A percentile compares a stretch with the other conserved stretches of the same genome.
Conservation (phyloP, 30 jellyfish, hydroid and myxozoan genomes). For the Aurelia aurita complex sp. Pacific region DNA sequence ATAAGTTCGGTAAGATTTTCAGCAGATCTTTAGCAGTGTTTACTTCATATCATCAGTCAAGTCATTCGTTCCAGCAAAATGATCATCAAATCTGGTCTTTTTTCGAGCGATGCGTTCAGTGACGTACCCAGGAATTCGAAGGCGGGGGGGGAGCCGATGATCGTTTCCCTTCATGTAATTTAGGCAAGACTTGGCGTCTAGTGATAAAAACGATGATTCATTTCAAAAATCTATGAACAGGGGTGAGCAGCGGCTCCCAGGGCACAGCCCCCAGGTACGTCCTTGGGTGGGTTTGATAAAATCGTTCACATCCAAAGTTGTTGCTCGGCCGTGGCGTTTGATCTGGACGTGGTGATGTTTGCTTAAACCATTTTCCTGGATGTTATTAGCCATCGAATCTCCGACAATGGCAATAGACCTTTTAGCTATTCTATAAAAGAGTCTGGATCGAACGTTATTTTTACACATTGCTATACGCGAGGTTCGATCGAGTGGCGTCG, state of each 20-base stretch:
- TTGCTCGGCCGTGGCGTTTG: conserved; percentile 1
- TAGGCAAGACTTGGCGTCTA: too few relatives aligned
- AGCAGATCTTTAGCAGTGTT: neutral
- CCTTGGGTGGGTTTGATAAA: neutral
- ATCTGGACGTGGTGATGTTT: conserved; percentile 12
- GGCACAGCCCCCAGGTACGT: too few relatives aligned
- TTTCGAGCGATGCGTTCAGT: neutral
- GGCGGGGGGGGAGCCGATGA: too few relatives aligned
- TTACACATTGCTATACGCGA: too few relatives aligned
- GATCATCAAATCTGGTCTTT: conserved; percentile 10
- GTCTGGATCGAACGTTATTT: too few relatives aligned
- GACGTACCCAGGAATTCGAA: too few relatives aligned
- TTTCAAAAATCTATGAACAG: too few relatives aligned
- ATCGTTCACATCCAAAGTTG: conserved; percentile 7
- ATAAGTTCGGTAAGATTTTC: neutral
- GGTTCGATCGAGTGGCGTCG: too few relatives aligned
- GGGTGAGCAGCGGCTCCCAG: too few relatives aligned
- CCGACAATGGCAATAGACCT: neutral
- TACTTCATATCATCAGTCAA: conserved; percentile 1
- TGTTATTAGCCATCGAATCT: conserved; percentile 10
- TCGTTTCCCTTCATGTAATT: too few relatives aligned
- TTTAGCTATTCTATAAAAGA: too few relatives aligned
- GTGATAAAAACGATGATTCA: too few relatives aligned
- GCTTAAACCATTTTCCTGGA: conserved; percentile 5
- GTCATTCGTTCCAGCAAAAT: conserved; percentile 17